Percentiles rank a stretch among this genome's conserved stretches.
Evolutionary conservation across 2,113 vertebrate genomes (phyloP).

Genomic region (Macrotis lagotis): DNA sequence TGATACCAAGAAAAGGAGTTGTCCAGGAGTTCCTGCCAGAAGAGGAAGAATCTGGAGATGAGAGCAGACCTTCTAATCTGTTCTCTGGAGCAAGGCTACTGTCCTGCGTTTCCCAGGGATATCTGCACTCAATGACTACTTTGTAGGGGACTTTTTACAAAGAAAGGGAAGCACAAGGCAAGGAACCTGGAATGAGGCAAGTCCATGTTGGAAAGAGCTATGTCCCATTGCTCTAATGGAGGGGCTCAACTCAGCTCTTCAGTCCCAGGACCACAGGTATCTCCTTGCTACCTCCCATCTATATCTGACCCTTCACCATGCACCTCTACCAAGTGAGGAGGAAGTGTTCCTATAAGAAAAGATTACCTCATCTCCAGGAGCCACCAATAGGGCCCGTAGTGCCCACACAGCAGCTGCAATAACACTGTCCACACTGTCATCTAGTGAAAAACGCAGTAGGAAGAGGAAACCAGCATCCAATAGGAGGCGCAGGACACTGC

Average conservation of each 20-base stretch:
- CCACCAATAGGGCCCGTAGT: conserved; percentile 90
- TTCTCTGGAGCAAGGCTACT: not conserved
- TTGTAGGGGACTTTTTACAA: not conserved
- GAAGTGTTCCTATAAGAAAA: not conserved
- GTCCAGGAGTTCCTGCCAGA: conserved; percentile 90
- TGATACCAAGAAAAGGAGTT: conserved; percentile 92
- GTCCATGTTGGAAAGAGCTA: not conserved
- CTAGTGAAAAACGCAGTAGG: conserved; percentile 93
- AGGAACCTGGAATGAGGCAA: not conserved
- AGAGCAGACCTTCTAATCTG: not conserved
- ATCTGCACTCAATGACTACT: not conserved
- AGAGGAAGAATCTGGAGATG: not conserved
- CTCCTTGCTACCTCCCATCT: not conserved
- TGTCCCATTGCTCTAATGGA: not conserved
- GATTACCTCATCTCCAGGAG: conserved; percentile 91
- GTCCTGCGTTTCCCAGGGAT: too few relatives aligned
- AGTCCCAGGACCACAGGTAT: not conserved
- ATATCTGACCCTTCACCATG: not conserved
- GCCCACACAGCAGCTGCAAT: conserved; percentile 89
- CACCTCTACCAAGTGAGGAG: not conserved
- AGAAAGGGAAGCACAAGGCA: not conserved
- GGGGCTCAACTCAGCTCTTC: not conserved
- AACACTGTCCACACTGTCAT: conserved; percentile 92
- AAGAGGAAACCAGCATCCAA: conserved; percentile 97
- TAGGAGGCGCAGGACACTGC: conserved; percentile 88